Base-by-base conservation (phyloP, 2,797 vertebrate genomes). In the Onychomys arenicola region DNA sequence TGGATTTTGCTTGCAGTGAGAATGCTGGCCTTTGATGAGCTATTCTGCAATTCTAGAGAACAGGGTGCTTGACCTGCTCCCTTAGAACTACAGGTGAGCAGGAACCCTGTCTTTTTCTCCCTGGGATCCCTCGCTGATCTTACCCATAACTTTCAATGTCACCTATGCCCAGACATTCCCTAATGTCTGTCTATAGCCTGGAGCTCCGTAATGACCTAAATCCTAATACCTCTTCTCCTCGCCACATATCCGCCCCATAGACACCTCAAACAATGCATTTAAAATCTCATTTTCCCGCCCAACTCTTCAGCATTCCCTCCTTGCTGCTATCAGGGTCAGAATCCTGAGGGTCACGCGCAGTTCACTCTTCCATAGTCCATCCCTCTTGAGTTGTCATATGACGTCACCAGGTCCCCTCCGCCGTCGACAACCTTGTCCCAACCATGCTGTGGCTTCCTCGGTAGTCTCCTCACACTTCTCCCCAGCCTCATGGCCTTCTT, bases 401-500 rank as follows among this genome's bases (percentile, higher is more conserved):
- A 94, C 67, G 88, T 97, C 96, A 97, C 85, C 87, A 25, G 34
- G 40, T 25, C 67, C 94, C 25, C 4, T 43, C 37, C 34, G 32
- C 0, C 46, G 32, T 37, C 57, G 8, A 10, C 80, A 73, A 52
- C 77, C 69, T 77, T n/a, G 13, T 88, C 89, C 78, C 27, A 1
- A 14, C 63, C 0, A 0, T 55, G 34, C 40, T 25, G 52, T 25
- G 2, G 17, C 19, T 49, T 81, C 6, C 32, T 97, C 55, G 1
- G 84, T 25, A 97, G 91, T 98, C 93, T 95, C 96, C 97, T 97
- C 91, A 90, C 95, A 85, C 89, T 43, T 90, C 61, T 94, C 90
- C 92, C 82, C 25, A 55, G 93, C 80, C 55, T 12, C 19, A 0
- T 96, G 97, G 96, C 94, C 91, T 95, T 82, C 85, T 85, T 94